Percentiles rank a stretch among this genome's conserved stretches.
These are phyloP conservation scores for Myripristis jacobus DNA, from an alignment of 2,797 vertebrate genomes.

Conservation along the genomic window DNA sequence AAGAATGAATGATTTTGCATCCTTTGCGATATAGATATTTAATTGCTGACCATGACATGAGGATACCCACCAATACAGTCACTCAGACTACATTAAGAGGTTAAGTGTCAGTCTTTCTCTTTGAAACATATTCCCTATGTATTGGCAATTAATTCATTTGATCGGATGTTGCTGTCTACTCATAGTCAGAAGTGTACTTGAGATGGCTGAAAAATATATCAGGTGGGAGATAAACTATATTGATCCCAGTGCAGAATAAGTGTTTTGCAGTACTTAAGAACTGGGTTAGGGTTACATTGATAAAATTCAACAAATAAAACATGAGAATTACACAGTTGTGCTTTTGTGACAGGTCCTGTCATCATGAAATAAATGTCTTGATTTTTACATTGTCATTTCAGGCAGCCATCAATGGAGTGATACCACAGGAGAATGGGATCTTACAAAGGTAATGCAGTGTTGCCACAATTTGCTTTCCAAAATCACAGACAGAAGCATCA, in stretches of 20 bases:
- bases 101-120: neutral
- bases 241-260: neutral
- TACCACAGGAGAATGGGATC: constrained; percentile 99
- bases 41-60: too few relatives aligned
- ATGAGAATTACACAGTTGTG: neutral
- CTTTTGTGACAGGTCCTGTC: neutral
- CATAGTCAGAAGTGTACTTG: neutral
- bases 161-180: neutral
- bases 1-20: too few relatives aligned
- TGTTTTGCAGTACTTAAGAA: too few relatives aligned
- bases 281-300: too few relatives aligned
- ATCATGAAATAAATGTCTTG: neutral
- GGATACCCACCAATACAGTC: too few relatives aligned
- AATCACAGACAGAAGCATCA: constrained; percentile 2
- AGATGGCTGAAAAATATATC: too few relatives aligned
- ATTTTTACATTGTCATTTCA: constrained; percentile 77
- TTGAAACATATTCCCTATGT: neutral
- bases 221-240: neutral
- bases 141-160: neutral
- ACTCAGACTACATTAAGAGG: too few relatives aligned
- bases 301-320: neutral
- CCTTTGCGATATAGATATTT: too few relatives aligned
- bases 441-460: constrained; percentile 92
- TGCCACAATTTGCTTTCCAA: constrained; percentile 11
- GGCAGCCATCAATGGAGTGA: constrained; percentile 99